Conservation (phyloP, 1,140 invertebrate genomes). For the Papilio helenus region DNA sequence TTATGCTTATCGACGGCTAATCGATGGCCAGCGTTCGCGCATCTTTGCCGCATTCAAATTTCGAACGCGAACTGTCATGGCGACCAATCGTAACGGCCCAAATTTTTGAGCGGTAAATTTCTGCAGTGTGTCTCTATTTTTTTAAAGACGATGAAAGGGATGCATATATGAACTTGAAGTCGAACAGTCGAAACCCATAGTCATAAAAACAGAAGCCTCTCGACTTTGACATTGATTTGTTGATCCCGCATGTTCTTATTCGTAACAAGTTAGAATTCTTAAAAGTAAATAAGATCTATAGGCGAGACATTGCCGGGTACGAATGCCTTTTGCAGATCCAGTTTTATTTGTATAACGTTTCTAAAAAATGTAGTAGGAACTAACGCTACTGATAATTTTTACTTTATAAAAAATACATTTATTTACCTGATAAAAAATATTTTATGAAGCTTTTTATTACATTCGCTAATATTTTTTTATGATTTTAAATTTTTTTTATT, state of each 20-base stretch:
- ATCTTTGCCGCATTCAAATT: conserved; percentile 80
- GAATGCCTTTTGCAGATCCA: neutral
- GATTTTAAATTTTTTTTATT: too few species aligned
- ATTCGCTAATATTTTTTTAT: too few species aligned
- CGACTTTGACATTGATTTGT: conserved; percentile 75
- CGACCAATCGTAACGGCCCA: conserved; percentile 61
- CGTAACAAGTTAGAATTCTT: conserved; percentile 41
- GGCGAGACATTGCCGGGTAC: conserved; percentile 25
- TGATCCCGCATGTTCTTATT: conserved; percentile 49
- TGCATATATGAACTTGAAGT: neutral
- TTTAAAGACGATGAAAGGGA: neutral
- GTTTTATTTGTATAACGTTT: neutral
- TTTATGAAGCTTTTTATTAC: too few species aligned
- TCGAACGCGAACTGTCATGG: conserved; percentile 74
- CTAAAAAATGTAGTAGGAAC: neutral
- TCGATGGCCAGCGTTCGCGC: conserved; percentile 71
- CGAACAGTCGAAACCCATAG: neutral
- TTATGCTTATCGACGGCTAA: conserved; percentile 70
- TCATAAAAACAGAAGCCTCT: conserved; percentile 49
- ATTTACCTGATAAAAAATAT: too few species aligned
- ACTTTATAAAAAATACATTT: too few species aligned
- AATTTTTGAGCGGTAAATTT: conserved; percentile 49
- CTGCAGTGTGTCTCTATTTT: neutral
- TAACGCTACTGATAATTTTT: neutral
- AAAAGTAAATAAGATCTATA: conserved; percentile 40